Percentiles rank a stretch among this genome's conserved stretches.
Evolutionary conservation across 2,113 vertebrate genomes (phyloP).

Genomic region (Lamprotornis superbus): DNA sequence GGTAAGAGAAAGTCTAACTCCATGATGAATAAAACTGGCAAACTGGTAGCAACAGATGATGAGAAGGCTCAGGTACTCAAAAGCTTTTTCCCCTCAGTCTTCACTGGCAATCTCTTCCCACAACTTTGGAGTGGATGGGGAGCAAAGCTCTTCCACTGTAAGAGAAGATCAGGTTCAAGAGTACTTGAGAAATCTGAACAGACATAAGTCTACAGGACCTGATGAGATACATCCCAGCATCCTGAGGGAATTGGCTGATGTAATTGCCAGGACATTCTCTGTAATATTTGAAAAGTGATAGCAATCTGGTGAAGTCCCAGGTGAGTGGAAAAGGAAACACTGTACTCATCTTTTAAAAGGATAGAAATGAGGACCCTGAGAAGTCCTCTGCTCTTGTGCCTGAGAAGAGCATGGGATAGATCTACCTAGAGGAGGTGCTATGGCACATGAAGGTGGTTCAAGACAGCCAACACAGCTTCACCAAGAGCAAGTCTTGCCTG

Average conservation of each 20-base stretch:
- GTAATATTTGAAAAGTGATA: neutral
- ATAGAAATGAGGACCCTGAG: neutral
- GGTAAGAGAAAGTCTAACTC: neutral
- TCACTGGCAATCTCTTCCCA: neutral
- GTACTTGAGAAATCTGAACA: neutral
- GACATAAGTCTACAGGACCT: too few species aligned
- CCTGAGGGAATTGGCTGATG: neutral
- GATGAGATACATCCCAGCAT: too few species aligned
- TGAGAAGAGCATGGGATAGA: neutral
- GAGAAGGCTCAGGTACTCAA: neutral
- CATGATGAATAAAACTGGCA: neutral
- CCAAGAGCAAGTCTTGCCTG: neutral
- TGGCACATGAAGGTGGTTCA: neutral
- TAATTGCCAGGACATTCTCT: neutral
- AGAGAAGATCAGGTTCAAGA: neutral
- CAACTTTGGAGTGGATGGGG: neutral
- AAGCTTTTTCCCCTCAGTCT: neutral
- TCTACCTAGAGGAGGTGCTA: neutral
- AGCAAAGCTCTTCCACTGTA: neutral
- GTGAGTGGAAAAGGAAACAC: neutral
- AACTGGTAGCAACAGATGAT: neutral
- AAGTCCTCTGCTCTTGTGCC: neutral
- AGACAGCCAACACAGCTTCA: neutral
- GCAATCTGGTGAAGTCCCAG: neutral
- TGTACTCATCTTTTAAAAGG: neutral